These are phyloP conservation scores for Melanotaenia boesemani DNA, from an alignment of 2,797 vertebrate species.

Conservation along the genomic window DNA sequence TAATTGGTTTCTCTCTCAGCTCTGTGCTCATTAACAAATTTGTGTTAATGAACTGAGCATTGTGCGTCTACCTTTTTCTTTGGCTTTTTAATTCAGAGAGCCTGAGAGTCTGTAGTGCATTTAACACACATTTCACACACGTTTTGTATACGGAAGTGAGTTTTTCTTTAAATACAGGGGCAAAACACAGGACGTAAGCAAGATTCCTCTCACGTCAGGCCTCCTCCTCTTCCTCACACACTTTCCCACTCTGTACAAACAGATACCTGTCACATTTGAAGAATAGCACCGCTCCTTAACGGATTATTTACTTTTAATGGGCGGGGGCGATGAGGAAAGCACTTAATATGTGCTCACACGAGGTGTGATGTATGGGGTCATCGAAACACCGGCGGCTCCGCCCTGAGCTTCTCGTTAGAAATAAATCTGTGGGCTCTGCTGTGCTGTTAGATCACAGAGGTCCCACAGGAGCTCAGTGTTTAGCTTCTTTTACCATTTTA, in stretches of 20 bases:
- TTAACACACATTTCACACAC: neutral
- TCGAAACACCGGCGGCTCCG: conserved; percentile 55
- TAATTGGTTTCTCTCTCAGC: conserved; percentile 69
- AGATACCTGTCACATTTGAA: conserved; percentile 82
- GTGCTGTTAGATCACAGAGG: conserved; percentile 6
- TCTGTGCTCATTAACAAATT: conserved; percentile 73
- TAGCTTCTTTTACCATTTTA: conserved; percentile 1
- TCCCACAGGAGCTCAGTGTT: neutral
- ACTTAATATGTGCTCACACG: conserved; percentile 84
- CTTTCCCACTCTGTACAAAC: conserved; percentile 66
- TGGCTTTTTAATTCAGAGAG: conserved; percentile 48
- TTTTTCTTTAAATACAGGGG: conserved; percentile 1
- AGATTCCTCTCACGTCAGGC: conserved; percentile 59
- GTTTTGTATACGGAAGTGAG: neutral
- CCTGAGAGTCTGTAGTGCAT: neutral
- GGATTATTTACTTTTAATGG: conserved; percentile 87
- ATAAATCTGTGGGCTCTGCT: conserved; percentile 32
- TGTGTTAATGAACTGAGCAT: conserved; percentile 81
- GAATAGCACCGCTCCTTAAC: conserved; percentile 72
- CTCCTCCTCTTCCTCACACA: conserved; percentile 45
- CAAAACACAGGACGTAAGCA: neutral
- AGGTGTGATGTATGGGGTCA: conserved; percentile 84
- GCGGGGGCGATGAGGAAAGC: conserved; percentile 73
- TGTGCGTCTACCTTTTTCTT: conserved; percentile 61
- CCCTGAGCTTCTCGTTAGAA: conserved; percentile 56